Conservation (phyloP, 2,797 vertebrate species). For the Schizothorax lantsangensis region DNA sequence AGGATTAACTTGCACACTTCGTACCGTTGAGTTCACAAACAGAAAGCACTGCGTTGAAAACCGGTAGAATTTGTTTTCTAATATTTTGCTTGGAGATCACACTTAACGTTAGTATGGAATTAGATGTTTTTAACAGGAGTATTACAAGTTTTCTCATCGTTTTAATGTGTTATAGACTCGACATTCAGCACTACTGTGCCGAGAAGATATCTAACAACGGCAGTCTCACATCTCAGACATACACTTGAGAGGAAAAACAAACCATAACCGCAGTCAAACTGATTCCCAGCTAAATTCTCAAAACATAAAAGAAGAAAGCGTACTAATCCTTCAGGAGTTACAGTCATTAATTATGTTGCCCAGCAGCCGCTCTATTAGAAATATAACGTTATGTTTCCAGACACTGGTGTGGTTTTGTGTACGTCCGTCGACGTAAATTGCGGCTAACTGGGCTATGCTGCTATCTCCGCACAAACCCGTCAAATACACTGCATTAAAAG, state of each 20-base stretch:
- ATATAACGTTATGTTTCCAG: background rate
- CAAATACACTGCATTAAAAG: background rate
- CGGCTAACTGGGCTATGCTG: slow-evolving; percentile 41
- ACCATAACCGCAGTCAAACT: background rate
- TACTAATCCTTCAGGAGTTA: background rate
- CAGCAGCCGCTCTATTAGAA: background rate
- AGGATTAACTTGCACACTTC: no score
- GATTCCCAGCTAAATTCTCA: background rate
- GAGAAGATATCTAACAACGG: background rate
- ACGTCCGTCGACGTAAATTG: slow-evolving; percentile 29
- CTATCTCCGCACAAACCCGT: slow-evolving; percentile 20
- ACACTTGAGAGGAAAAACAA: background rate
- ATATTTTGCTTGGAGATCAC: background rate
- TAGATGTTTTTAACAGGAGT: background rate
- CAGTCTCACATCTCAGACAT: background rate
- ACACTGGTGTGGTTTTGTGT: slow-evolving; percentile 13
- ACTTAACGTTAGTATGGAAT: background rate
- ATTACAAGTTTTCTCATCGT: background rate
- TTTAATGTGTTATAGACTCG: no score
- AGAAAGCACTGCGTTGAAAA: background rate
- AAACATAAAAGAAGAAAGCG: background rate
- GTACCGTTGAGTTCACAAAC: background rate
- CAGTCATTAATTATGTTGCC: background rate
- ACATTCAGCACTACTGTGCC: background rate
- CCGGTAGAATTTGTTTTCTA: no score